phyloP scores from a whole-genome alignment of 2,797 vertebrate genomes.

The Gymnocypris eckloni region DNA sequence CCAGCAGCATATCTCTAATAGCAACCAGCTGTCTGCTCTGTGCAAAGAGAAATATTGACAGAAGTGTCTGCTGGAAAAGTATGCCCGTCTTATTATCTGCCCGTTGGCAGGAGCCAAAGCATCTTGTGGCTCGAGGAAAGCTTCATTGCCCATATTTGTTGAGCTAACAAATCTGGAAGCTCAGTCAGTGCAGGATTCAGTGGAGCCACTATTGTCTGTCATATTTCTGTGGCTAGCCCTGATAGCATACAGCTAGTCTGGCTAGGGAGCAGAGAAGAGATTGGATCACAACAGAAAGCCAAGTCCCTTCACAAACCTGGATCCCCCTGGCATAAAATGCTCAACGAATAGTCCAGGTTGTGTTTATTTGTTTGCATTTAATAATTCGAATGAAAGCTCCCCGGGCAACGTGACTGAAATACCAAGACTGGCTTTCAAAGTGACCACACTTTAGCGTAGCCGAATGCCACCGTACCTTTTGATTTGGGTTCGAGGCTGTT shows the following conservation, averaged over 20 bases:
- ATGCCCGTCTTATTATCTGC: slow-evolving; percentile 78
- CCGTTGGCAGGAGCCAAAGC: slow-evolving; percentile 72
- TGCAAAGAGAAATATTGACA: slow-evolving; percentile 83
- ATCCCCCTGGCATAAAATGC: slow-evolving; percentile 56
- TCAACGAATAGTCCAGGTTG: slow-evolving; percentile 45
- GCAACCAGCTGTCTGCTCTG: slow-evolving; percentile 68
- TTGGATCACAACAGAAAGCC: slow-evolving; percentile 61
- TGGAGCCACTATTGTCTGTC: slow-evolving; percentile 67
- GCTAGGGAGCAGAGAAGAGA: slow-evolving; percentile 60
- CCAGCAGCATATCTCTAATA: slow-evolving; percentile 77
- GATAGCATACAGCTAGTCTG: slow-evolving; percentile 53
- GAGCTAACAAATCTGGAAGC: slow-evolving; percentile 67
- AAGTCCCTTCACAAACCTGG: slow-evolving; percentile 47
- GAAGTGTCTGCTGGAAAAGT: slow-evolving; percentile 76
- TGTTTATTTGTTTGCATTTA: slow-evolving; percentile 62
- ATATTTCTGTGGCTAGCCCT: slow-evolving; percentile 66
- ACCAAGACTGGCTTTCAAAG: slow-evolving; percentile 49
- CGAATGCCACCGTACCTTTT: slow-evolving; percentile 50
- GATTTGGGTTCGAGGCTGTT: slow-evolving; percentile 52
- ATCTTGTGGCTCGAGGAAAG: slow-evolving; percentile 68
- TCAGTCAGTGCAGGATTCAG: slow-evolving; percentile 70
- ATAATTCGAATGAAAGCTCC: slow-evolving; percentile 60
- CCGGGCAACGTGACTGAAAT: slow-evolving; percentile 54
- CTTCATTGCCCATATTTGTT: slow-evolving; percentile 71
- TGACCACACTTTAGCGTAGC: slow-evolving; percentile 35